Percentiles rank a stretch among this genome's conserved stretches.
Conservation (phyloP, 1,140 invertebrate genomes). For the Andricus grossulariae region DNA sequence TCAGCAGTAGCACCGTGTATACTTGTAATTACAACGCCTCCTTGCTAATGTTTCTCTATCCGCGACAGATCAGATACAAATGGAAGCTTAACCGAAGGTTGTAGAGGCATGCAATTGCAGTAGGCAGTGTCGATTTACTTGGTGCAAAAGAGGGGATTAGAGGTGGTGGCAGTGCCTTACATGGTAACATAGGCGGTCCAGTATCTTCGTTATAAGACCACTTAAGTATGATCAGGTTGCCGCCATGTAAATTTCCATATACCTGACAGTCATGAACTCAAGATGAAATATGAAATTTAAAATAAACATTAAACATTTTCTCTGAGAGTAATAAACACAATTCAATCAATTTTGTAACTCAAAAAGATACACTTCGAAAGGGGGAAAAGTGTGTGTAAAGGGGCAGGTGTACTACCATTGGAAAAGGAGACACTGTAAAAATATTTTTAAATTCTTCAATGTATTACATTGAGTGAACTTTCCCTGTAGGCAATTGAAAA, state of each 20-base stretch:
- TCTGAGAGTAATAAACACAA: not conserved
- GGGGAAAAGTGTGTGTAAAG: too few species aligned
- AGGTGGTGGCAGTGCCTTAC: constrained; percentile 36
- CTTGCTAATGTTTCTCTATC: not conserved
- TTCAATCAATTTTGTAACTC: too few species aligned
- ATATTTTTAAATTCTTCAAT: too few species aligned
- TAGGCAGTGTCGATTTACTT: constrained; percentile 47
- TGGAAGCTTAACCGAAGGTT: constrained; percentile 13
- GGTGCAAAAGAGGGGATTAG: constrained; percentile 41
- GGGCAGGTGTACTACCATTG: too few species aligned
- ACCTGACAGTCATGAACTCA: constrained; percentile 11
- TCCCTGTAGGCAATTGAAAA: too few species aligned
- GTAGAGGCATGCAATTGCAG: constrained; percentile 25
- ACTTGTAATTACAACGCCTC: too few species aligned
- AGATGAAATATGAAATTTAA: constrained; percentile 15
- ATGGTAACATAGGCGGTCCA: constrained; percentile 43
- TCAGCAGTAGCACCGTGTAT: too few species aligned
- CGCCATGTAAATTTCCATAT: constrained; percentile 8
- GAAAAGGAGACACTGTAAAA: too few species aligned
- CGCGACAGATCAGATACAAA: constrained; percentile 4
- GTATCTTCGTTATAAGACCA: constrained; percentile 51
- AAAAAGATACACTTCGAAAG: too few species aligned
- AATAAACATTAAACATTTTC: not conserved
- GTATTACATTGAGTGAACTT: too few species aligned
- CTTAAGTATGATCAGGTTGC: constrained; percentile 12